A percentile compares a stretch with the other conserved stretches of the same genome.
Conservation (phyloP, 1,140 invertebrate genomes). For the Lethocerus indicus region DNA sequence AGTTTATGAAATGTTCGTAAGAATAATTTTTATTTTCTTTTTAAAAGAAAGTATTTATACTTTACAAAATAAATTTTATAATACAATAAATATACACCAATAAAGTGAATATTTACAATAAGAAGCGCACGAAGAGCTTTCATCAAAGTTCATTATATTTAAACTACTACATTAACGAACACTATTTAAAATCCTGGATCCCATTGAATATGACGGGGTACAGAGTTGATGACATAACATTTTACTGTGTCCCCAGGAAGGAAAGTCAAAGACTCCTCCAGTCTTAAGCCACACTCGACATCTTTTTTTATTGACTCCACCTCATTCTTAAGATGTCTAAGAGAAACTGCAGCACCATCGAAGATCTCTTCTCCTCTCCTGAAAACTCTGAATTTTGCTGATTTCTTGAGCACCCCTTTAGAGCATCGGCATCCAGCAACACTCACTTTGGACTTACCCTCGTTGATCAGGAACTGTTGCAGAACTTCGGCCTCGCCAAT, state of each 20-base stretch:
- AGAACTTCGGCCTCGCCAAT: constrained; percentile 72
- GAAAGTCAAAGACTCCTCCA: constrained; percentile 46
- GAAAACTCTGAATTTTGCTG: constrained; percentile 45
- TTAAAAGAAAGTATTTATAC: too few species aligned
- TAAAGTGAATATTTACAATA: not conserved
- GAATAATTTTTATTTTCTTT: too few species aligned
- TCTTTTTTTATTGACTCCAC: constrained; percentile 67
- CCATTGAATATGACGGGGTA: constrained; percentile 54
- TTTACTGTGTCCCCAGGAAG: constrained; percentile 59
- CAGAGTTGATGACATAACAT: constrained; percentile 51
- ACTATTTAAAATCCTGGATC: constrained; percentile 34
- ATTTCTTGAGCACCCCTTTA: constrained; percentile 57
- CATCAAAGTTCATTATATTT: not conserved
- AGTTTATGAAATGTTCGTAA: too few species aligned
- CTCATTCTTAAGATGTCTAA: constrained; percentile 81
- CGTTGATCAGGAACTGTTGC: constrained; percentile 66
- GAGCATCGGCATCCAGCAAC: constrained; percentile 78
- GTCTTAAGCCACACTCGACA: constrained; percentile 71
- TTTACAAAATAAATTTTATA: not conserved
- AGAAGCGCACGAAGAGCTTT: too few species aligned
- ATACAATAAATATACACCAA: too few species aligned
- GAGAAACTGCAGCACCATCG: constrained; percentile 45
- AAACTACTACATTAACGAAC: not conserved
- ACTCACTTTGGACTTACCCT: constrained; percentile 58
- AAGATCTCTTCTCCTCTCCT: constrained; percentile 52